Percentiles rank a stretch among this genome's conserved stretches.
Conservation (phyloP, 2,797 vertebrate species). For the Brachyrhaphis roseni region DNA sequence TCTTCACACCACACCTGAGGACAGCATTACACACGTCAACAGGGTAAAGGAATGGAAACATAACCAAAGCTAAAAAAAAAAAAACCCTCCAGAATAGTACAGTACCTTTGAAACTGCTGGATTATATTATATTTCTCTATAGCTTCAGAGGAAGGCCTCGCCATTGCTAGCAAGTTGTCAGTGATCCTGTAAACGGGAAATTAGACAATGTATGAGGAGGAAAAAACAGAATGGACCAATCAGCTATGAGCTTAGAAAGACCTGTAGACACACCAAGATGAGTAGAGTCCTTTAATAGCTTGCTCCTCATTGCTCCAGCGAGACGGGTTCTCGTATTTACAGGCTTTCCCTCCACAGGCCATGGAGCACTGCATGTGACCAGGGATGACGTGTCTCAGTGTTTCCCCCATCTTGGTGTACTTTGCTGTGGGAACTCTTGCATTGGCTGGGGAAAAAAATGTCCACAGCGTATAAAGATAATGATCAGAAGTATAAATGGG, state of each 20-base stretch:
- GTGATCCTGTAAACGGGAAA: slow-evolving; percentile 86
- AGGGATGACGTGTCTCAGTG: slow-evolving; percentile 92
- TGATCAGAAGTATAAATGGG: not conserved
- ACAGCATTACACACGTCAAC: slow-evolving; percentile 28
- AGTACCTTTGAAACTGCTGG: slow-evolving; percentile 91
- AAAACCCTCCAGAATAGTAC: not conserved
- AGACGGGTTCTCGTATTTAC: slow-evolving; percentile 97
- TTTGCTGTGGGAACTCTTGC: slow-evolving; percentile 89
- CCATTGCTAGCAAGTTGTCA: slow-evolving; percentile 94
- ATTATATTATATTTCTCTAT: slow-evolving; percentile 93
- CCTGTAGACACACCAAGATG: slow-evolving; percentile 86
- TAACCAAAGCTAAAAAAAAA: not conserved
- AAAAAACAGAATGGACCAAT: not conserved
- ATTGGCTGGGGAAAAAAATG: slow-evolving; percentile 70
- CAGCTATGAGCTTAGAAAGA: not conserved
- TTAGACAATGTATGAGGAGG: slow-evolving; percentile 18
- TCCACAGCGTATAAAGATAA: not conserved
- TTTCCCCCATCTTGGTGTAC: slow-evolving; percentile 96
- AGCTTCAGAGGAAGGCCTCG: slow-evolving; percentile 94
- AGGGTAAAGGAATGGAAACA: not conserved
- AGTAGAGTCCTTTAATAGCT: slow-evolving; percentile 93
- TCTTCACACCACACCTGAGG: slow-evolving; percentile 90
- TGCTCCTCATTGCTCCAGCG: slow-evolving; percentile 94
- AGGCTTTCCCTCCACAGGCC: slow-evolving; percentile 93
- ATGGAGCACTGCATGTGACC: slow-evolving; percentile 97